phyloP scores from a whole-genome alignment of 2,888 invertebrate species.

The Vesta saturnalis region DNA sequence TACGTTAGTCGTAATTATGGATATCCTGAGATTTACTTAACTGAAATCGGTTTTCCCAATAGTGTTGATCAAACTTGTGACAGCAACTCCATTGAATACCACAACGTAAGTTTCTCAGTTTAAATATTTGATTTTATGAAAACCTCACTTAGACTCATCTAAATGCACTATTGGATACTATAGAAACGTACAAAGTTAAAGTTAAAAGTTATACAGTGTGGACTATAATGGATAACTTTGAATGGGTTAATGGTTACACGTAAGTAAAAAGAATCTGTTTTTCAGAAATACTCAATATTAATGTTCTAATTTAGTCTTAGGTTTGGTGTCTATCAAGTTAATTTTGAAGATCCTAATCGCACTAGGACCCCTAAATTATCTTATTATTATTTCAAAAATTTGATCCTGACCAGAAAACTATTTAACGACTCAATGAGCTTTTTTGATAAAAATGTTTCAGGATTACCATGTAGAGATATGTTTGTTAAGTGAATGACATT shows the following conservation, averaged over 20 bases:
- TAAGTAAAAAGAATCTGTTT: neutral
- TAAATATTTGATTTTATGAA: neutral
- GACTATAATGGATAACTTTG: conserved; percentile 19
- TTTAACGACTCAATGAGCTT: no score
- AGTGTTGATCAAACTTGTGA: conserved; percentile 18
- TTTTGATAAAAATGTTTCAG: no score
- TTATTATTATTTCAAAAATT: neutral
- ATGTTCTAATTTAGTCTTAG: neutral
- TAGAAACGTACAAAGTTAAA: neutral
- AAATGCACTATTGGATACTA: conserved; percentile 9
- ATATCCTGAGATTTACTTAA: conserved; percentile 67
- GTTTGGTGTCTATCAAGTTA: neutral
- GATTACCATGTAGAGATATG: no score
- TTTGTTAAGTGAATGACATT: no score
- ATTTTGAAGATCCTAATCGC: neutral
- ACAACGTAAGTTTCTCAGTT: conserved; percentile 26
- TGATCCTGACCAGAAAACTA: no score
- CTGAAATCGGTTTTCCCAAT: conserved; percentile 68
- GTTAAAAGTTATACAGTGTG: conserved; percentile 11
- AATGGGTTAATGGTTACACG: conserved; percentile 14
- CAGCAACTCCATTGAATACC: conserved; percentile 36
- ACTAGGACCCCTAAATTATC: neutral
- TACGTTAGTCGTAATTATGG: conserved; percentile 70
- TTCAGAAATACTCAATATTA: neutral
- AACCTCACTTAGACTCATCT: conserved; percentile 6